Evolutionary conservation across 2,888 invertebrate species (phyloP), one percentile per base, ranked within the genome.

Genomic region (Parelbella ahira): DNA sequence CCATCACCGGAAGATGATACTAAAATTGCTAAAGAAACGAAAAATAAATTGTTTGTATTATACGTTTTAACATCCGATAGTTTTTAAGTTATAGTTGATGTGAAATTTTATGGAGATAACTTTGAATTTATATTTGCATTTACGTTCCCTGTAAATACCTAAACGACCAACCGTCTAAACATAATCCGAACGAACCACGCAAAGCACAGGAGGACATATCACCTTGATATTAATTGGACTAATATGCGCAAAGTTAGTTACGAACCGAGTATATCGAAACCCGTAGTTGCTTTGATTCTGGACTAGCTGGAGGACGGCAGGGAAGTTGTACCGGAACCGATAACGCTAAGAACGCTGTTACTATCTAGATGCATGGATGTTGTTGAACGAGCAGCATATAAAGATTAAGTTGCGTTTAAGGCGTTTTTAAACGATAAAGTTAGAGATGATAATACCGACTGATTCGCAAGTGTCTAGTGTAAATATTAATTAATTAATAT

Each of bases 381-480:
- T 32, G 33, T 41, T 52, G 49, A 50, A 47, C 34, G 47, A 43
- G 45, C 44, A 51, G 46, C 47, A 38, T 49, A 48, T 47, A 51
- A 51, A 18, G 33, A 30, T 54, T 58, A 55, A 54, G 54, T 64
- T 65, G 72, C 69, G 66, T 62, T n/a, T 68, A 68, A 61, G 21
- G 52, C 55, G 34, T 42, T 13, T n/a, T n/a, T 28, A 65, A 57
- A 67, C 46, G 45, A 53, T 60, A 63, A 56, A 58, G 57, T 63
- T 61, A 63, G 57, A 42, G 15, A 42, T 34, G 41, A 42, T 42
- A 58, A 64, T 74, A 74, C 63, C 71, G 86, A 86, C 86, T 83
- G 86, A 84, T 71, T 68, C 74, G 68, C 77, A 76, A 80, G 78
- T 82, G 82, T 82, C 72, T 79, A 79, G 73, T 84, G 86, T 87